phyloP scores from a whole-genome alignment of 2,888 invertebrate genomes.

The Campoplex nolae region DNA sequence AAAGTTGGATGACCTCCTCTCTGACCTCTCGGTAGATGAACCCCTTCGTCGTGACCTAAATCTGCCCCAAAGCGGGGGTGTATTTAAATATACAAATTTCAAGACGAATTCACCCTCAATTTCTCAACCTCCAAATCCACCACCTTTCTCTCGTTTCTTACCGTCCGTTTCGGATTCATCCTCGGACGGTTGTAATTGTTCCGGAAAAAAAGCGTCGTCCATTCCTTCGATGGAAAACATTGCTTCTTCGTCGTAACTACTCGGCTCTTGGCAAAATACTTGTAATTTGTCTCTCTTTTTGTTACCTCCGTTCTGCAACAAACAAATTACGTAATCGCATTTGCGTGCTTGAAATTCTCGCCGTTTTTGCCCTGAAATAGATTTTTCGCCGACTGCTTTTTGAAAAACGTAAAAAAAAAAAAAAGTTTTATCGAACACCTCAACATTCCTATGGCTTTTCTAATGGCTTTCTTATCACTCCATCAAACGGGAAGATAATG shows the following conservation, averaged over 20 bases:
- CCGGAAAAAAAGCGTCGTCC: constrained; percentile 85
- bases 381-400: neutral
- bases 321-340: constrained; percentile 25
- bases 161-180: constrained; percentile 91
- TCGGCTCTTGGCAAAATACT: constrained; percentile 72
- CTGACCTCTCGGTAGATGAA: constrained; percentile 85
- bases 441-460: neutral
- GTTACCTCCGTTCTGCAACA: constrained; percentile 75
- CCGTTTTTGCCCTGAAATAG: neutral
- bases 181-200: constrained; percentile 74
- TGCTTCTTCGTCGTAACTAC: constrained; percentile 88
- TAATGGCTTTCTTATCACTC: neutral
- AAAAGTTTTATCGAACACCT: neutral
- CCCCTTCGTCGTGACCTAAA: constrained; percentile 87
- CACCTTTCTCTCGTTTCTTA: constrained; percentile 81
- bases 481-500: neutral
- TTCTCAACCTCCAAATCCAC: neutral
- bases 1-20: constrained; percentile 85
- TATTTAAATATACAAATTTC: neutral
- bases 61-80: neutral
- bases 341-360: neutral
- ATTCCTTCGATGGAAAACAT: constrained; percentile 92
- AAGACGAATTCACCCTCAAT: neutral
- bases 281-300: constrained; percentile 72
- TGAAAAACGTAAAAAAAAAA: neutral